Conservation (phyloP, 2,888 invertebrate genomes). For the Apodemia duryi region DNA sequence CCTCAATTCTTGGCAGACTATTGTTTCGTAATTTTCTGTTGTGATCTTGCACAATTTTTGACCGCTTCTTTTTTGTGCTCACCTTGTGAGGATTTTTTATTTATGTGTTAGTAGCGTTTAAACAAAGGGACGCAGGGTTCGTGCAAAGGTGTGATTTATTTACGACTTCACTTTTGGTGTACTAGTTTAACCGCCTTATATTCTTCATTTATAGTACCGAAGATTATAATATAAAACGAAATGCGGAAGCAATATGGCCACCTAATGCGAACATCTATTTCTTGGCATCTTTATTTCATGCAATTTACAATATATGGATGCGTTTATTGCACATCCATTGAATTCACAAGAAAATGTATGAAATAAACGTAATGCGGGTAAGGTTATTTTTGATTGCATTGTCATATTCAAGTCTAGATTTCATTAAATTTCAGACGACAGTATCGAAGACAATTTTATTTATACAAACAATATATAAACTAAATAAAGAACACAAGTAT, state of each 20-base stretch:
- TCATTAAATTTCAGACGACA: too few species aligned
- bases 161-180: slow-evolving; percentile 52
- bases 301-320: slow-evolving; percentile 3
- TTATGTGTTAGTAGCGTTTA: slow-evolving; percentile 74
- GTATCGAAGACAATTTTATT: too few species aligned
- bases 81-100: slow-evolving; percentile 62
- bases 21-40: slow-evolving; percentile 78
- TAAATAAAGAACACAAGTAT: too few species aligned
- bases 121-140: slow-evolving; percentile 66
- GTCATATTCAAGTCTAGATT: too few species aligned
- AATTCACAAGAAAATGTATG: neutral
- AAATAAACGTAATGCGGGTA: neutral
- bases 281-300: slow-evolving; percentile 15
- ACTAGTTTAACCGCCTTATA: slow-evolving; percentile 64
- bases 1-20: slow-evolving; percentile 75
- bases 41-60: slow-evolving; percentile 76
- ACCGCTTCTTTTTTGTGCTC: slow-evolving; percentile 55
- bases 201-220: slow-evolving; percentile 43
- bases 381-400: too few species aligned
- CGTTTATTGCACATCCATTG: neutral
- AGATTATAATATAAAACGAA: slow-evolving; percentile 12
- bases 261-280: slow-evolving; percentile 37
- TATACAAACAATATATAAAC: too few species aligned
- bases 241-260: slow-evolving; percentile 28
- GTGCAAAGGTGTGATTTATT: slow-evolving; percentile 78